These are phyloP conservation scores for Cryptoprocta ferox DNA, from an alignment of 2,797 vertebrate species.

Conservation along the genomic window DNA sequence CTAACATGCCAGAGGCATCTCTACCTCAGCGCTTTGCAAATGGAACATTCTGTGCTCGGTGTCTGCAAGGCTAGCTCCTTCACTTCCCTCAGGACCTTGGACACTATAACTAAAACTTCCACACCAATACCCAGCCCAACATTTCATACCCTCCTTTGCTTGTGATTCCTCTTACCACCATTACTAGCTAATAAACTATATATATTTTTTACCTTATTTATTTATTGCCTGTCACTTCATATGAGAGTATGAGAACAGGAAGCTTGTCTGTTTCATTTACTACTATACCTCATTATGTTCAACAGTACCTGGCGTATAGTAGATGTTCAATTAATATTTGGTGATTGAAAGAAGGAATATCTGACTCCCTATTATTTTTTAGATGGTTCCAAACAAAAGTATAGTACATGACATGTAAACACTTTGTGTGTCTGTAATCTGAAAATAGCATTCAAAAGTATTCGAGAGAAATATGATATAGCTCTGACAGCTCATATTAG, in stretches of 20 bases:
- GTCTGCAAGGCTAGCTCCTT: neutral
- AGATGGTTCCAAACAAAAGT: neutral
- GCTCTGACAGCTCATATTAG: neutral
- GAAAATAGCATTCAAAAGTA: neutral
- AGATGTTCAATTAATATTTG: neutral
- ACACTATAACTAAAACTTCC: neutral
- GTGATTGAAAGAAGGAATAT: neutral
- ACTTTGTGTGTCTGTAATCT: neutral
- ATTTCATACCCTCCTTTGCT: neutral
- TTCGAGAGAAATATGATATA: neutral
- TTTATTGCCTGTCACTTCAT: neutral
- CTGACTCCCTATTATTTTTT: neutral
- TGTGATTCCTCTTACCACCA: neutral
- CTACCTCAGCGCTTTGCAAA: neutral
- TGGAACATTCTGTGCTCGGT: neutral
- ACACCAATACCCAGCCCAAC: neutral
- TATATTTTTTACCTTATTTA: neutral
- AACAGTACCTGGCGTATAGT: neutral
- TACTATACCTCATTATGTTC: neutral
- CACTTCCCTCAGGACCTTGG: neutral
- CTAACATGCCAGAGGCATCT: rapidly evolving
- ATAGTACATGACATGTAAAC: neutral
- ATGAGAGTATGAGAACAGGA: neutral
- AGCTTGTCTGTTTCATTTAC: neutral
- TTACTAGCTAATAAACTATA: neutral